A percentile compares a stretch with the other conserved stretches of the same genome.
Evolutionary conservation across 2,888 invertebrate species (phyloP).

Genomic region (Oasisia sp.): DNA sequence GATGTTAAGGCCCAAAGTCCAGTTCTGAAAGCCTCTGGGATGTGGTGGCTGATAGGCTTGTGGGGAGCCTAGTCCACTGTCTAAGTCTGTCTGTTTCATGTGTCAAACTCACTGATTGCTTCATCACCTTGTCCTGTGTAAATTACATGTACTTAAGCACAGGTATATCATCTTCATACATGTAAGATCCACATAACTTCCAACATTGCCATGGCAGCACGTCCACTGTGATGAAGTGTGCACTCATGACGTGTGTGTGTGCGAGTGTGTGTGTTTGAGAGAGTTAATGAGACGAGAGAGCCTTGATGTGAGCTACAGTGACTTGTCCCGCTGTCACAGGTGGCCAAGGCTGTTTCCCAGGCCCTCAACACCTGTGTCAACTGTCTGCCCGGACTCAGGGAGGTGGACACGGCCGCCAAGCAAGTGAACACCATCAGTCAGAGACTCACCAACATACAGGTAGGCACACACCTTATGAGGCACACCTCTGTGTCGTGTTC

Average conservation of each 20-base stretch:
- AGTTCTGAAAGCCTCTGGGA: too few species aligned
- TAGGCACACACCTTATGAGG: slow-evolving; percentile 36
- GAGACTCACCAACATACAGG: slow-evolving; percentile 44
- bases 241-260: background rate
- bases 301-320: background rate
- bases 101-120: too few species aligned
- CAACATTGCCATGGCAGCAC: background rate
- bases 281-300: background rate
- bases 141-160: background rate
- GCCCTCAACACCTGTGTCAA: slow-evolving; percentile 79
- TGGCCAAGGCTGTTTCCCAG: slow-evolving; percentile 66
- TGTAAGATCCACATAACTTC: background rate
- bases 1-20: too few species aligned
- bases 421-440: slow-evolving; percentile 72
- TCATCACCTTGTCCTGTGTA: too few species aligned
- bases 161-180: background rate
- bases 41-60: too few species aligned
- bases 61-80: too few species aligned
- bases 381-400: slow-evolving; percentile 91
- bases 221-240: background rate
- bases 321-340: slow-evolving; percentile 54
- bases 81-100: too few species aligned
- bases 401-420: slow-evolving; percentile 89
- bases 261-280: background rate
- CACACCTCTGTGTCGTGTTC: slow-evolving; percentile 19